These are phyloP conservation scores for Pygmarrhopalites habei DNA, from an alignment of 1,140 invertebrate genomes.

Conservation along the genomic window DNA sequence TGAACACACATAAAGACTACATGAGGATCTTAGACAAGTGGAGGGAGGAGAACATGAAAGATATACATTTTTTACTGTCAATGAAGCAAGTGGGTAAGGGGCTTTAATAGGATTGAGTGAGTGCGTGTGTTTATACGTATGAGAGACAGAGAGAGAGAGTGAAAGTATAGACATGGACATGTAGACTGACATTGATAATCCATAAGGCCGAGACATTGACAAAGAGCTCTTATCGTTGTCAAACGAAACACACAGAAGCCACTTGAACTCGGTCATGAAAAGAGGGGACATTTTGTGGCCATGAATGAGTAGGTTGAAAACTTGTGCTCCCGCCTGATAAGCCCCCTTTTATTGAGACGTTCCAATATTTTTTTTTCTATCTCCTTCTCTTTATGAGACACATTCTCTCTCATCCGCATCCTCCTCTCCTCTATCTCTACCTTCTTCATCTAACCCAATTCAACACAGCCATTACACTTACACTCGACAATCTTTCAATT, in stretches of 20 bases:
- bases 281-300: conserved; percentile 23
- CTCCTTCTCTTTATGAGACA: background rate
- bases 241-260: conserved; percentile 33
- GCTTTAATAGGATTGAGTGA: background rate
- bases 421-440: background rate
- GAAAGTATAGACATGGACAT: background rate
- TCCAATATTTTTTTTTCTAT: conserved; percentile 32
- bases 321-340: conserved; percentile 26
- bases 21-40: no score
- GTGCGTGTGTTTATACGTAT: background rate
- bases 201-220: conserved; percentile 33
- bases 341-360: conserved; percentile 34
- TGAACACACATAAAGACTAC: no score
- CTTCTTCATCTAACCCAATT: background rate
- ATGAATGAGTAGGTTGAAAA: conserved; percentile 20
- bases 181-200: conserved; percentile 30
- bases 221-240: conserved; percentile 34
- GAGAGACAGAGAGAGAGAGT: no score
- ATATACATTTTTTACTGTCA: no score
- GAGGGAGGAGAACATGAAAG: no score
- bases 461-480: background rate
- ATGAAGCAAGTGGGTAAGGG: background rate
- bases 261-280: conserved; percentile 27
- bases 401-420: conserved; percentile 2
- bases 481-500: no score